phyloP scores from a whole-genome alignment of 2,888 invertebrate species.

The Drosophila kuntzei region DNA sequence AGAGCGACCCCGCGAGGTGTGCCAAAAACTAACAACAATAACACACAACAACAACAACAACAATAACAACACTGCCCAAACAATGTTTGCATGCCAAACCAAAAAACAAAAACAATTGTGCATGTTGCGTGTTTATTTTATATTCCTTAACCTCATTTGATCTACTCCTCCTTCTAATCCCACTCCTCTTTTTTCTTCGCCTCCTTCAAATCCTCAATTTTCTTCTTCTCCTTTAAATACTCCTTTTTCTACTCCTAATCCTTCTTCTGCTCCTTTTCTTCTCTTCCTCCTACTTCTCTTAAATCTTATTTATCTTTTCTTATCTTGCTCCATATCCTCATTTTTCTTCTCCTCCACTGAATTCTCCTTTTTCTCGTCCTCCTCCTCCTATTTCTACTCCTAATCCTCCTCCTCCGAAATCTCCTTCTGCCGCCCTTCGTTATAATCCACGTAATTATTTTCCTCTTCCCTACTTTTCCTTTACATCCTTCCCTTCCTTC shows the following conservation, averaged over 20 bases:
- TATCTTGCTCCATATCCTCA: neutral
- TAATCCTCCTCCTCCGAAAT: too few relatives aligned
- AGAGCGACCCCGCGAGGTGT: conserved; percentile 84
- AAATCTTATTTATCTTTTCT: neutral
- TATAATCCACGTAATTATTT: too few relatives aligned
- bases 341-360: neutral
- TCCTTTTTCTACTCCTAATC: neutral
- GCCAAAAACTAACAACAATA: conserved; percentile 60
- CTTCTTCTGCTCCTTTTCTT: neutral
- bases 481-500: too few relatives aligned
- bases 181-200: neutral
- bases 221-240: conserved; percentile 16
- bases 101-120: conserved; percentile 15
- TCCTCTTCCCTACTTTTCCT: too few relatives aligned
- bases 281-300: neutral
- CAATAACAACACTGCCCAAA: conserved; percentile 39
- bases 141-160: conserved; percentile 5
- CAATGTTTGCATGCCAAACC: conserved; percentile 43
- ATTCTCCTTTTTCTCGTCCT: too few relatives aligned
- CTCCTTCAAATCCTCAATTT: neutral
- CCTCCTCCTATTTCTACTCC: too few relatives aligned
- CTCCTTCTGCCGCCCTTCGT: too few relatives aligned
- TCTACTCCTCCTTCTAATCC: neutral
- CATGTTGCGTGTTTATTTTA: conserved; percentile 33
- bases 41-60: conserved; percentile 28